A percentile compares a stretch with the other conserved stretches of the same genome.
phyloP scores from a whole-genome alignment of 2,797 vertebrate genomes.

The Thunnus albacares region DNA sequence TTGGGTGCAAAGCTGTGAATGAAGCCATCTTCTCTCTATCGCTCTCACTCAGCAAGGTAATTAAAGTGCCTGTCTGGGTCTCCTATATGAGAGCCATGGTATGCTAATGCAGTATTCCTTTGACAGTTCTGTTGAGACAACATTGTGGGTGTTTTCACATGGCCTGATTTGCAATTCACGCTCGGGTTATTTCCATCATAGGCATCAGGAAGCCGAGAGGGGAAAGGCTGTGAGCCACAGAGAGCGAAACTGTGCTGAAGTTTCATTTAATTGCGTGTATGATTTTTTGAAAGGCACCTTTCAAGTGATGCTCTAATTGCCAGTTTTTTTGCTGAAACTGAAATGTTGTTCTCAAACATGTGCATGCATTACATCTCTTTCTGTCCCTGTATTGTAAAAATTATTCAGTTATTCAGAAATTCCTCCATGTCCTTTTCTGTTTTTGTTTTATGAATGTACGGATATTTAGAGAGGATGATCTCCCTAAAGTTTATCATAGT shows the following conservation, averaged over 20 bases:
- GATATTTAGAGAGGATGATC: not conserved
- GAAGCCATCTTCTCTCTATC: slow-evolving; percentile 61
- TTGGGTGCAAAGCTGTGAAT: slow-evolving; percentile 58
- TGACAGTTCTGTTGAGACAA: slow-evolving; percentile 73
- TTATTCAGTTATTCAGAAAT: slow-evolving; percentile 41
- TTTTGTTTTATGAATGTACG: slow-evolving; percentile 8
- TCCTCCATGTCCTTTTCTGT: not conserved
- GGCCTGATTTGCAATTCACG: slow-evolving; percentile 79
- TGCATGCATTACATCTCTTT: not conserved
- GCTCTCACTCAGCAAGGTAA: slow-evolving; percentile 53
- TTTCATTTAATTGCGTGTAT: slow-evolving; percentile 54
- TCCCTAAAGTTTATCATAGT: slow-evolving; percentile 16
- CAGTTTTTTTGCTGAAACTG: slow-evolving; percentile 36
- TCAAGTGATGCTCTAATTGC: slow-evolving; percentile 65
- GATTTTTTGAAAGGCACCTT: slow-evolving; percentile 51
- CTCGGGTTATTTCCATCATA: slow-evolving; percentile 75
- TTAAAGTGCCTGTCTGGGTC: slow-evolving; percentile 67
- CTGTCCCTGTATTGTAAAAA: slow-evolving; percentile 28
- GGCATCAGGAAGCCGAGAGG: slow-evolving; percentile 37
- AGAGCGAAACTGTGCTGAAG: slow-evolving; percentile 45
- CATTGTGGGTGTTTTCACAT: slow-evolving; percentile 69
- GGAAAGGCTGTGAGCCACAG: slow-evolving; percentile 36
- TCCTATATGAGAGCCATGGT: slow-evolving; percentile 57
- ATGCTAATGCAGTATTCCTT: slow-evolving; percentile 71
- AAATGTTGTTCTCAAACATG: slow-evolving; percentile 43